Conservation (phyloP, 2,888 invertebrate genomes). For the Belgica antarctica region DNA sequence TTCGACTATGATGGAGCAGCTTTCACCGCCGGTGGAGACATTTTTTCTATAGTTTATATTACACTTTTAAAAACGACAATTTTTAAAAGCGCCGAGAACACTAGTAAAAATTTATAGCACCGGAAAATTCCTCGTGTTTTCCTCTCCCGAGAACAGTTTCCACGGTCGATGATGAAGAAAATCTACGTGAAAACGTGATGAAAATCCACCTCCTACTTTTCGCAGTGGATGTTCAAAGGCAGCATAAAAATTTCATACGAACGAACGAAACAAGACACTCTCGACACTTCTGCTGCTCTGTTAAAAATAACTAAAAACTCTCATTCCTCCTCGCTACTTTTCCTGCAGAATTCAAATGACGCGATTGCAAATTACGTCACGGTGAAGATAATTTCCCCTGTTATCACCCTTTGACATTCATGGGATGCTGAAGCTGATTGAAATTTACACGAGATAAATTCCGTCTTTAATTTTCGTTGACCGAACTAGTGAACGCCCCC, state of each 20-base stretch:
- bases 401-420: no score
- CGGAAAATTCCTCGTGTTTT: background rate
- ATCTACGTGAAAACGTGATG: background rate
- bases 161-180: background rate
- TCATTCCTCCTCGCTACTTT: no score
- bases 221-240: background rate
- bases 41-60: conserved; percentile 29
- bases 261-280: background rate
- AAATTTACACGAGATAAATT: background rate
- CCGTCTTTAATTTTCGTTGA: background rate
- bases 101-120: background rate
- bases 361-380: no score
- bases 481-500: background rate
- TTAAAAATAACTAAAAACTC: conserved; percentile 42
- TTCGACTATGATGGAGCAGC: conserved; percentile 9
- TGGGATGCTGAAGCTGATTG: no score
- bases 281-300: background rate
- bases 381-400: no score
- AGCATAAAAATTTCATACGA: conserved; percentile 12
- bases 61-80: background rate
- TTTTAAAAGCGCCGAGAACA: background rate
- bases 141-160: background rate
- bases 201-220: background rate
- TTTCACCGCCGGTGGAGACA: conserved; percentile 2
- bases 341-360: conserved; percentile 39